These are phyloP conservation scores for Gonocerus acuteangulatus DNA, from an alignment of 2,888 invertebrate species.

Conservation along the genomic window DNA sequence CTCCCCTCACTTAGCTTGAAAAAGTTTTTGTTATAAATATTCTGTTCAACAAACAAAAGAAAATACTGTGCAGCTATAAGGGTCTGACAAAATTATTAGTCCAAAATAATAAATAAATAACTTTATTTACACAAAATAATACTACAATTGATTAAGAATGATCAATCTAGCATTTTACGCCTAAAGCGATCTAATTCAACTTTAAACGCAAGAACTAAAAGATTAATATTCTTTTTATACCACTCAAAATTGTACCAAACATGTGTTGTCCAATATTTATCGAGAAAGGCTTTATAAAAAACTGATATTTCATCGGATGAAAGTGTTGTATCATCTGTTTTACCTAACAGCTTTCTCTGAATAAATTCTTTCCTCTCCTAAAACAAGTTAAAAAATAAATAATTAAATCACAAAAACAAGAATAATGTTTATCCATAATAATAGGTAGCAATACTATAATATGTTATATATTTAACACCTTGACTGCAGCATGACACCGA, in stretches of 20 bases:
- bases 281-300: slow-evolving; percentile 78
- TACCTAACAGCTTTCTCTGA: slow-evolving; percentile 39
- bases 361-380: slow-evolving; percentile 46
- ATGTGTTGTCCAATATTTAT: slow-evolving; percentile 70
- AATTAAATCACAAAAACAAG: too few relatives aligned
- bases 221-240: slow-evolving; percentile 68
- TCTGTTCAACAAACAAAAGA: too few relatives aligned
- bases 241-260: slow-evolving; percentile 71
- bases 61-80: too few relatives aligned
- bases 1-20: too few relatives aligned
- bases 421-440: too few relatives aligned
- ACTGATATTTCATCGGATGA: slow-evolving; percentile 79
- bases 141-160: background rate
- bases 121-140: background rate
- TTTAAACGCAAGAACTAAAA: slow-evolving; percentile 54
- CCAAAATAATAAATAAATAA: background rate
- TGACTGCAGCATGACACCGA: too few relatives aligned
- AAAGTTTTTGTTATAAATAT: too few relatives aligned
- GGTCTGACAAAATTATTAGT: too few relatives aligned
- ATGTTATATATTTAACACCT: too few relatives aligned
- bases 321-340: slow-evolving; percentile 48
- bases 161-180: slow-evolving; percentile 11
- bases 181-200: slow-evolving; percentile 43
- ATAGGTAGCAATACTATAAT: too few relatives aligned
- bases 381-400: slow-evolving; percentile 28